A percentile compares a stretch with the other conserved stretches of the same genome.
These are phyloP conservation scores for Ariopsis seemanni DNA, from an alignment of 2,113 vertebrate species.

Conservation along the genomic window DNA sequence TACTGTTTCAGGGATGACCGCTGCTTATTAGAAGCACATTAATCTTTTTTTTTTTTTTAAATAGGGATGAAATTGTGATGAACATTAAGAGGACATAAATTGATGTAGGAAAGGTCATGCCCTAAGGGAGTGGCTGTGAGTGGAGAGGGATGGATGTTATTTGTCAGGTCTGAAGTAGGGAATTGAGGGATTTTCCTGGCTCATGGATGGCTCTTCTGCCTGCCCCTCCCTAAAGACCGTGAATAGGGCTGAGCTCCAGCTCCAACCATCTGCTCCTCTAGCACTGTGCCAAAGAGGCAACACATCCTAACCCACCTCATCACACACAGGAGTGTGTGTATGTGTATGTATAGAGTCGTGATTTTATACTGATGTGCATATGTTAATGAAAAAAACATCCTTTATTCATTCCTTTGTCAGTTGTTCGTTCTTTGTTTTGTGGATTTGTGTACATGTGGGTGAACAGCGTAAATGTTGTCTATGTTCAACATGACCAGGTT, in stretches of 20 bases:
- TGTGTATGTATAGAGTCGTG: background rate
- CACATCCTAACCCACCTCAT: conserved; percentile 42
- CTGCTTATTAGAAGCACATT: conserved; percentile 23
- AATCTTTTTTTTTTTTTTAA: conserved; percentile 2
- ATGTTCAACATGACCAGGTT: background rate
- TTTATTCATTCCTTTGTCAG: background rate
- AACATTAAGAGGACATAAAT: conserved; percentile 44
- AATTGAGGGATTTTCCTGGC: conserved; percentile 43
- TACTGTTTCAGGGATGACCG: background rate
- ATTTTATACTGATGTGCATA: background rate
- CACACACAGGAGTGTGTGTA: background rate
- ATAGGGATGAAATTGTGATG: conserved; percentile 28
- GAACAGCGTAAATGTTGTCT: background rate
- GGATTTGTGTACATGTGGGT: background rate
- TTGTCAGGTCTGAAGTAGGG: conserved; percentile 41
- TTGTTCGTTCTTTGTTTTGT: background rate
- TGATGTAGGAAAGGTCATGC: conserved; percentile 28
- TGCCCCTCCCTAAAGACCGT: conserved; percentile 48
- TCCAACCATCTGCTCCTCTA: conserved; percentile 67
- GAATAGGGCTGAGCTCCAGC: conserved; percentile 58
- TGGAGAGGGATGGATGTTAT: conserved; percentile 30
- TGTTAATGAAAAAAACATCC: background rate
- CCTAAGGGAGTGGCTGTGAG: conserved; percentile 10
- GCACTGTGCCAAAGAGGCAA: conserved; percentile 56
- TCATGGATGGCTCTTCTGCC: conserved; percentile 40